A percentile compares a stretch with the other conserved stretches of the same genome.
phyloP scores from a whole-genome alignment of 1,140 invertebrate genomes.

The Panagrolaimus sp. region DNA sequence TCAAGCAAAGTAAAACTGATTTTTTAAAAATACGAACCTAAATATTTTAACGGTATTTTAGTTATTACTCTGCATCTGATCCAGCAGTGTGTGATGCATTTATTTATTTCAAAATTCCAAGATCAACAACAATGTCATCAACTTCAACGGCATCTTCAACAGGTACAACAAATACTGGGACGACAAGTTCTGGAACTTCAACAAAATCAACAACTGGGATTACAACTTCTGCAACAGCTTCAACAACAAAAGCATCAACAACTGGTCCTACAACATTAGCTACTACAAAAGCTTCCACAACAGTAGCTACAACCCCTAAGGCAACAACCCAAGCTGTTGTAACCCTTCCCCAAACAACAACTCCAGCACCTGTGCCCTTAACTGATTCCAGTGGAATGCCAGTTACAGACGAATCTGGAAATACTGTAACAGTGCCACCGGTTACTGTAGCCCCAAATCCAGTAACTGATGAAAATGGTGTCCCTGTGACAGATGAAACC shows the following conservation, averaged over 20 bases:
- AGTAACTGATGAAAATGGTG: too few species aligned
- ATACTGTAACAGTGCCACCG: neutral
- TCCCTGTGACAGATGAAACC: neutral
- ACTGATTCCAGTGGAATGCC: slow-evolving; percentile 1
- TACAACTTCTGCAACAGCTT: neutral
- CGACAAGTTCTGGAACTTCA: too few species aligned
- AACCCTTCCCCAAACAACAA: neutral
- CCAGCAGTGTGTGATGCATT: too few species aligned
- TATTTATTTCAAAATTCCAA: too few species aligned
- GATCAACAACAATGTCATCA: too few species aligned
- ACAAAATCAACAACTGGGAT: too few species aligned
- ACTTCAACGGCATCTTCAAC: too few species aligned
- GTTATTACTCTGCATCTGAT: too few species aligned
- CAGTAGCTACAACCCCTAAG: neutral
- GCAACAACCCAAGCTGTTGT: neutral
- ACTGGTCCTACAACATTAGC: neutral
- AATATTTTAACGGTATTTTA: neutral
- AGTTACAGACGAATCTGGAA: neutral
- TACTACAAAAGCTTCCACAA: neutral
- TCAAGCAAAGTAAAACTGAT: neutral
- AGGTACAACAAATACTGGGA: too few species aligned
- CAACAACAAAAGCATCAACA: neutral
- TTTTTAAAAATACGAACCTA: neutral
- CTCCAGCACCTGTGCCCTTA: neutral
- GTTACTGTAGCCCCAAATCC: too few species aligned